Evolutionary conservation across 2,888 invertebrate genomes (phyloP).

Genomic region (Limenitis camilla): DNA sequence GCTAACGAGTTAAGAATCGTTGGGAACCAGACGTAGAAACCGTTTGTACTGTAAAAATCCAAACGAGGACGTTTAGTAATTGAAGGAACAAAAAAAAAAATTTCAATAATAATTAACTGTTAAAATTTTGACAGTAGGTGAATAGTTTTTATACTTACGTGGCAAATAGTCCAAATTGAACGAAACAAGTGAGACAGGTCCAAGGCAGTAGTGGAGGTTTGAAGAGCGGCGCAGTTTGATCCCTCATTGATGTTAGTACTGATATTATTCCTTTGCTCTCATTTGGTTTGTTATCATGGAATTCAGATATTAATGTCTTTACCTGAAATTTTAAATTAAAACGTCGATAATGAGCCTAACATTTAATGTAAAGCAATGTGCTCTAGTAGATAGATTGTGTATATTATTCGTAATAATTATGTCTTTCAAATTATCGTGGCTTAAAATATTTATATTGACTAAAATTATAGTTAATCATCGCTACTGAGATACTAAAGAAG

Average conservation of each 20-base stretch:
- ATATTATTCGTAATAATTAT: too few relatives aligned
- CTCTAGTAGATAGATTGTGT: too few relatives aligned
- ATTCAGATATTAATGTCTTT: conserved; percentile 41
- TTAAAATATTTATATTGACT: too few relatives aligned
- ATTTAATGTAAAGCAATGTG: too few relatives aligned
- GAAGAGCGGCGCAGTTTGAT: conserved; percentile 74
- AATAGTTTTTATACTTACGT: too few relatives aligned
- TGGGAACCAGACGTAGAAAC: conserved; percentile 76
- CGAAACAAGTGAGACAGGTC: conserved; percentile 67
- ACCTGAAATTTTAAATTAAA: conserved; percentile 37
- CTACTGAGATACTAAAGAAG: too few relatives aligned
- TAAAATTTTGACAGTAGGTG: too few relatives aligned
- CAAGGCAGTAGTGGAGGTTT: conserved; percentile 68
- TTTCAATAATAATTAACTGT: too few relatives aligned
- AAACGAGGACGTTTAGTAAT: too few relatives aligned
- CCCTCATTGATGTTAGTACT: conserved; percentile 66
- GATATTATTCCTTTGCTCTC: conserved; percentile 38
- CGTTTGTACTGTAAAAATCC: conserved; percentile 57
- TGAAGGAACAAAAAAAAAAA: too few relatives aligned
- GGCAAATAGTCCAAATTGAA: conserved; percentile 80
- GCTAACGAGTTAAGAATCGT: conserved; percentile 72
- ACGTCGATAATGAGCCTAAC: not conserved
- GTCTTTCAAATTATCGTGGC: too few relatives aligned
- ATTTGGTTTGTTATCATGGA: conserved; percentile 27
- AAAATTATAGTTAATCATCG: too few relatives aligned